A percentile compares a stretch with the other conserved stretches of the same genome.
These are phyloP conservation scores for Drosophila mimica DNA, from an alignment of 2,888 invertebrate species.

Conservation along the genomic window DNA sequence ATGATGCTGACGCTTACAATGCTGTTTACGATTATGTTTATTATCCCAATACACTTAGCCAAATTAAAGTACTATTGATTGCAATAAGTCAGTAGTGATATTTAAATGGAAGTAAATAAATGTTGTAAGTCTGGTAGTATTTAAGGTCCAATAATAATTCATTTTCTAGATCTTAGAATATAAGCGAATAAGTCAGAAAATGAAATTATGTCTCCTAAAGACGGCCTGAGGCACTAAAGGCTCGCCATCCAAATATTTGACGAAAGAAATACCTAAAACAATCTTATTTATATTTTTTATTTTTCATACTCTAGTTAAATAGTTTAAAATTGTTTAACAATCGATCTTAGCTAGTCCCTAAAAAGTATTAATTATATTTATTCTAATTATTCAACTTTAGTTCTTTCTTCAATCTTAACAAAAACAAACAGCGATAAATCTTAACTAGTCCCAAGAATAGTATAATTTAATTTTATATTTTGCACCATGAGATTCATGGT, in stretches of 20 bases:
- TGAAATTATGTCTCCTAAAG: no score
- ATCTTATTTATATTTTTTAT: no score
- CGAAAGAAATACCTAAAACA: no score
- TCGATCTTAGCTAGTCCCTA: not conserved
- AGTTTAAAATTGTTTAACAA: not conserved
- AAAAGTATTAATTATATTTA: not conserved
- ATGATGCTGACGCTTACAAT: conserved; percentile 26
- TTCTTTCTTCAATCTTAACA: no score
- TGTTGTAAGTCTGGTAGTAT: not conserved
- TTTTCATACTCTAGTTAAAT: no score
- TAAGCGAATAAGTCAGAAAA: not conserved
- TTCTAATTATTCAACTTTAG: not conserved
- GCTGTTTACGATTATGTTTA: conserved; percentile 36
- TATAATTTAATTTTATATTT: no score
- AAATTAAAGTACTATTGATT: not conserved
- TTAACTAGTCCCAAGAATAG: not conserved
- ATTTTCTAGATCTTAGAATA: not conserved
- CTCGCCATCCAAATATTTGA: no score
- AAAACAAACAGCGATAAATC: no score
- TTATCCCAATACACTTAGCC: conserved; percentile 10
- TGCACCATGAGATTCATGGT: no score
- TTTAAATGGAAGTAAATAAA: not conserved
- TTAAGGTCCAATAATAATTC: no score
- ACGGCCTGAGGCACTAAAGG: no score
- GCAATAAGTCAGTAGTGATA: not conserved